A percentile compares a stretch with the other conserved stretches of the same genome.
These are phyloP conservation scores for Plecturocebus donacophilus DNA, from an alignment of 2,113 vertebrate species.

Conservation along the genomic window DNA sequence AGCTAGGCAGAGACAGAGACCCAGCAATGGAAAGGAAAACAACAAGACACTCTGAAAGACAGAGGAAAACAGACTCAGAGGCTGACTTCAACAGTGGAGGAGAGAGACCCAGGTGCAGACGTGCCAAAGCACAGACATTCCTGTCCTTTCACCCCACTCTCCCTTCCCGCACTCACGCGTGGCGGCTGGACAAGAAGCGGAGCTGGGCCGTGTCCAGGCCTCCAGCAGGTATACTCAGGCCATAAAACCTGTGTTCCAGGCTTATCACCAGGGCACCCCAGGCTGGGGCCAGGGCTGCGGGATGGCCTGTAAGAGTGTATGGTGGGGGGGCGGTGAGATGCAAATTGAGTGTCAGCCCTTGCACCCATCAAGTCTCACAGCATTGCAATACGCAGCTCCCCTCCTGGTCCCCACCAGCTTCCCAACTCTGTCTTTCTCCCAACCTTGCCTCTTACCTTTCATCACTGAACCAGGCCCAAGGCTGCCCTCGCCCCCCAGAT, in stretches of 20 bases:
- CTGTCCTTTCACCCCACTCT: too few species aligned
- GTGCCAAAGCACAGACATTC: neutral
- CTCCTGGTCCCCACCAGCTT: neutral
- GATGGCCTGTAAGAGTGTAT: conserved; percentile 83
- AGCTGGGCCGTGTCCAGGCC: conserved; percentile 84
- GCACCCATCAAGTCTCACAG: too few species aligned
- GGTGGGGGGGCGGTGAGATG: neutral
- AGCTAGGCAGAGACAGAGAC: neutral
- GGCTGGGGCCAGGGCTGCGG: conserved; percentile 86
- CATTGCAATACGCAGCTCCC: rapidly evolving
- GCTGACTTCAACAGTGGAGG: too few species aligned
- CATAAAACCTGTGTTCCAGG: conserved; percentile 93
- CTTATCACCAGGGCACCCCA: conserved; percentile 87
- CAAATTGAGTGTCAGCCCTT: neutral
- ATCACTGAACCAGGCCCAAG: conserved; percentile 83
- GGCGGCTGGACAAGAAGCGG: conserved; percentile 88
- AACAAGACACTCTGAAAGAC: neutral
- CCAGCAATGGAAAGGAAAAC: neutral
- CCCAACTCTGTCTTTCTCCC: too few species aligned
- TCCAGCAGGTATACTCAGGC: conserved; percentile 86
- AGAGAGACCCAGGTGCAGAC: neutral
- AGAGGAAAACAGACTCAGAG: neutral
- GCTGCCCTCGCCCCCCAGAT: conserved; percentile 87
- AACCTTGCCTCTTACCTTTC: conserved; percentile 79
- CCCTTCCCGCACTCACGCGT: conserved; percentile 85